Percentiles rank a stretch among this genome's conserved stretches.
Conservation (phyloP, 2,888 invertebrate species). For the Chirona hameri region DNA sequence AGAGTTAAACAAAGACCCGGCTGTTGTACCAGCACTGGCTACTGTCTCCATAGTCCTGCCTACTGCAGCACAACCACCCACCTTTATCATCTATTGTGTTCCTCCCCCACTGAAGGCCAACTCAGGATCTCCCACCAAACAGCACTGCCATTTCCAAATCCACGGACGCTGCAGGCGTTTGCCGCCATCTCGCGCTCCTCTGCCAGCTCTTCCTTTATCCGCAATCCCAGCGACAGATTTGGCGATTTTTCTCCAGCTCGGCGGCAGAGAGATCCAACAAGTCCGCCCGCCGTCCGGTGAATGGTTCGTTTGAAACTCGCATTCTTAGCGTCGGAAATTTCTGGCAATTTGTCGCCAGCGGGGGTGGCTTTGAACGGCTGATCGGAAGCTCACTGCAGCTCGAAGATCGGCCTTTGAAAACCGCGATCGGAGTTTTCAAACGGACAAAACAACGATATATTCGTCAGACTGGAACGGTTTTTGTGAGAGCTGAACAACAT, state of each 20-base stretch:
- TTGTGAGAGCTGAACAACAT: too few species aligned
- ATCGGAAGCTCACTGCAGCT: background rate
- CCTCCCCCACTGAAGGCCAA: too few species aligned
- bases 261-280: background rate
- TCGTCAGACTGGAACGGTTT: background rate
- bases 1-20: too few species aligned
- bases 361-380: background rate
- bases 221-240: background rate
- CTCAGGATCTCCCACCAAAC: too few species aligned
- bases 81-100: too few species aligned
- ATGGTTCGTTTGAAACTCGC: background rate
- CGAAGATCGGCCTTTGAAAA: background rate
- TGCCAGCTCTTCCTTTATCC: background rate
- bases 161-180: background rate
- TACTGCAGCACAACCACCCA: too few species aligned
- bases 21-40: too few species aligned
- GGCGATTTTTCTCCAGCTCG: background rate
- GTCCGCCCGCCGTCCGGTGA: background rate
- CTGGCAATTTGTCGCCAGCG: background rate
- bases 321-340: conserved; percentile 10
- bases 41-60: too few species aligned
- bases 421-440: background rate
- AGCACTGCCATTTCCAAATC: too few species aligned
- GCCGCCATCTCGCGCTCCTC: background rate
- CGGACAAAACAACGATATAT: background rate